Conservation (phyloP, 1,140 invertebrate genomes). For the Hesperophylax magnus region DNA sequence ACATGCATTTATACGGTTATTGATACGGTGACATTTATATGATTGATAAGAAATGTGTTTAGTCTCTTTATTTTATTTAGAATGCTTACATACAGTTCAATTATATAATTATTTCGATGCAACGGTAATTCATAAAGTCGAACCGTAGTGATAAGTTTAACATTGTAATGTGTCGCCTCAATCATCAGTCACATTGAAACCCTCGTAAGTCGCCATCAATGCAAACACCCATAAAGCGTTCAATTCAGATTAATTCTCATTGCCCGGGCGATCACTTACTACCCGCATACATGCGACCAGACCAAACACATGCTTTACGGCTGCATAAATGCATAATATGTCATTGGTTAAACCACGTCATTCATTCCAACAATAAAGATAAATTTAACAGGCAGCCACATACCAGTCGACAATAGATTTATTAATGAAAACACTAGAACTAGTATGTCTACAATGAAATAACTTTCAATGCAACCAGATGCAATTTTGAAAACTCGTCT, state of each 20-base stretch:
- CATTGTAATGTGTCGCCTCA: background rate
- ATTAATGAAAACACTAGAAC: background rate
- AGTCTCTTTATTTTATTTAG: too few relatives aligned
- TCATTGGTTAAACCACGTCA: slow-evolving; percentile 3
- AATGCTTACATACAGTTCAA: too few relatives aligned
- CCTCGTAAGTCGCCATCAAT: slow-evolving; percentile 14
- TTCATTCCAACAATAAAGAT: background rate
- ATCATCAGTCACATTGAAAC: slow-evolving; percentile 9
- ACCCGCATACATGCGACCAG: slow-evolving; percentile 10
- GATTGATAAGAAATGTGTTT: too few relatives aligned
- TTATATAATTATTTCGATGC: too few relatives aligned
- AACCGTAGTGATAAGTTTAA: too few relatives aligned
- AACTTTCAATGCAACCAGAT: background rate
- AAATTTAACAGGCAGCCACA: background rate
- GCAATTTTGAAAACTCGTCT: background rate
- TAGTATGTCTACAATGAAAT: background rate
- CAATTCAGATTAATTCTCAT: slow-evolving; percentile 13
- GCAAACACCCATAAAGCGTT: slow-evolving; percentile 9
- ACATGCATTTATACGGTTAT: too few relatives aligned
- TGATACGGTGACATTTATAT: too few relatives aligned
- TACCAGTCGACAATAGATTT: background rate
- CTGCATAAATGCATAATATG: background rate
- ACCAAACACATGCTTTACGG: slow-evolving; percentile 7
- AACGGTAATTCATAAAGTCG: too few relatives aligned
- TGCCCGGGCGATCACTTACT: background rate